Evolutionary conservation across 2,888 invertebrate genomes (phyloP).

Genomic region (Drosophila formosana): DNA sequence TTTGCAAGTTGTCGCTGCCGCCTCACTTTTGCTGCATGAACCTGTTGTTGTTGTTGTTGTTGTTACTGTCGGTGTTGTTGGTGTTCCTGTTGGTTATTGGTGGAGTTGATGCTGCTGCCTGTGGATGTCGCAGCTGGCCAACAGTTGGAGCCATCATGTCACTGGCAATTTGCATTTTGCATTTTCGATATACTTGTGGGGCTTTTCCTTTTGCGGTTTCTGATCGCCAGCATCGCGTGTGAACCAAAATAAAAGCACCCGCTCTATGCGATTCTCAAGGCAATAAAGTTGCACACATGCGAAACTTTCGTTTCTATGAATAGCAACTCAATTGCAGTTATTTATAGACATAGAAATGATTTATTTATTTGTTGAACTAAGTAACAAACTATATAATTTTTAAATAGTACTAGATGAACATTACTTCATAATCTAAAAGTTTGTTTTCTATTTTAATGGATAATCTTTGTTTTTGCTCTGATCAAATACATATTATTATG

Average conservation of each 20-base stretch:
- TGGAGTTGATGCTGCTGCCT: slow-evolving; percentile 31
- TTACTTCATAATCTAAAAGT: too few species aligned
- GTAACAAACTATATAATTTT: too few species aligned
- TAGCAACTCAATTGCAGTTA: not conserved
- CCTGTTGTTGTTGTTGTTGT: slow-evolving; percentile 62
- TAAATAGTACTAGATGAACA: too few species aligned
- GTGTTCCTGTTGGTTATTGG: not conserved
- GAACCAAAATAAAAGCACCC: slow-evolving; percentile 56
- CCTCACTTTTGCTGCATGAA: slow-evolving; percentile 47
- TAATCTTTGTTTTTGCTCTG: too few species aligned
- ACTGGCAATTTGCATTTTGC: slow-evolving; percentile 65
- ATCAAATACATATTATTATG: too few species aligned
- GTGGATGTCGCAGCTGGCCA: slow-evolving; percentile 46
- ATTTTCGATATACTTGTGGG: slow-evolving; percentile 63
- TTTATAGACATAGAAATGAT: not conserved
- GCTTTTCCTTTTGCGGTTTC: slow-evolving; percentile 62
- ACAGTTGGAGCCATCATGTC: slow-evolving; percentile 61
- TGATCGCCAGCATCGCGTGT: slow-evolving; percentile 45
- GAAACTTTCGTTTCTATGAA: not conserved
- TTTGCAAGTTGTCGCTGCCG: slow-evolving; percentile 53
- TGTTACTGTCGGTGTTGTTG: slow-evolving; percentile 58
- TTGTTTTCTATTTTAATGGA: too few species aligned
- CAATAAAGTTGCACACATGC: not conserved
- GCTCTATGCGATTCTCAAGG: slow-evolving; percentile 30
- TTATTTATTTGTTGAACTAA: too few species aligned